Conservation (phyloP, 2,888 invertebrate genomes). For the Notocelia uddmanniana region DNA sequence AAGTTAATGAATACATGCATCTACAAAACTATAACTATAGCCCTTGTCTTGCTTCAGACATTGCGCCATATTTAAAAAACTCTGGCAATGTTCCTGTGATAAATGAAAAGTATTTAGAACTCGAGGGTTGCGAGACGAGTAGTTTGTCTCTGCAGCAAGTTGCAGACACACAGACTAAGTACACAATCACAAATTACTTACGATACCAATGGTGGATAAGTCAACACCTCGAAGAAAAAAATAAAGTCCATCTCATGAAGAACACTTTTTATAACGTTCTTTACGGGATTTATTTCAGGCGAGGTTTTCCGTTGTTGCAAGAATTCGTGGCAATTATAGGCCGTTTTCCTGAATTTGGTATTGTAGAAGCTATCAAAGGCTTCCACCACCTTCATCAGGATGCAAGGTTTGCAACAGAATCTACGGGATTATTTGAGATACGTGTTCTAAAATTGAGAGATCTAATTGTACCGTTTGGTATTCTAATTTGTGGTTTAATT, state of each 20-base stretch:
- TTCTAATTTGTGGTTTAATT: constrained; percentile 6
- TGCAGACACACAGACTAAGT: constrained; percentile 22
- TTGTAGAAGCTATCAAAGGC: constrained; percentile 22
- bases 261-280: constrained; percentile 23
- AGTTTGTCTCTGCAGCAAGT: constrained; percentile 29
- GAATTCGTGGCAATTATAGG: constrained; percentile 6
- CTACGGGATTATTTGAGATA: constrained; percentile 10
- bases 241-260: constrained; percentile 10
- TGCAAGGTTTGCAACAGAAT: not conserved
- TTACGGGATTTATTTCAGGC: constrained; percentile 34
- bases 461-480: constrained; percentile 25
- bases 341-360: constrained; percentile 26
- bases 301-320: constrained; percentile 34
- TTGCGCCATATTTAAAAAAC: constrained; percentile 24
- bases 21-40: constrained; percentile 31
- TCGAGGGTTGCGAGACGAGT: constrained; percentile 30
- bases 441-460: constrained; percentile 28
- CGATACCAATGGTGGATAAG: constrained; percentile 40
- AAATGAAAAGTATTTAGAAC: constrained; percentile 29
- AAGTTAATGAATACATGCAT: constrained; percentile 18
- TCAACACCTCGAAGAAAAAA: not conserved
- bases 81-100: constrained; percentile 16
- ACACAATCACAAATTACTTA: constrained; percentile 38
- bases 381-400: constrained; percentile 16
- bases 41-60: constrained; percentile 39